Evolutionary conservation across 2,797 vertebrate genomes (phyloP).

Genomic region (Phaenicophaeus curvirostris): DNA sequence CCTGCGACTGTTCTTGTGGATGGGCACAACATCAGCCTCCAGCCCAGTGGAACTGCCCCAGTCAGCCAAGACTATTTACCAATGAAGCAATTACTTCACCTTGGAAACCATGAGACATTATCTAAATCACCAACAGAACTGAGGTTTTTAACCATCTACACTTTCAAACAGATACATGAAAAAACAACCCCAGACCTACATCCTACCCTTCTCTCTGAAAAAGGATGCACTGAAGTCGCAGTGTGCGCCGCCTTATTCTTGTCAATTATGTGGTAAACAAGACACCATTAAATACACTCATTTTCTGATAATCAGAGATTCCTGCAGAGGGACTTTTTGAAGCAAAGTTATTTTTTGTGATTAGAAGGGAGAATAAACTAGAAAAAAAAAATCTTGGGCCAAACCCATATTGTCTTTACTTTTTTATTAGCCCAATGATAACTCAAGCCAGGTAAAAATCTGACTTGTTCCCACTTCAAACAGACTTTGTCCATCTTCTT

Average conservation of each 20-base stretch:
- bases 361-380: not conserved
- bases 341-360: not conserved
- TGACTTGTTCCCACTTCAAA: not conserved
- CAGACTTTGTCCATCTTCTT: not conserved
- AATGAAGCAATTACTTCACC: conserved; percentile 53
- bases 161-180: not conserved
- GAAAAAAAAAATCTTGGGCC: not conserved
- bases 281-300: conserved; percentile 31
- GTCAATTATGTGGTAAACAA: not conserved
- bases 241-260: not conserved
- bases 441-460: not conserved
- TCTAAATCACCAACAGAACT: conserved; percentile 46
- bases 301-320: conserved; percentile 46
- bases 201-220: not conserved
- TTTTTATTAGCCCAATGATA: not conserved
- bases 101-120: conserved; percentile 57
- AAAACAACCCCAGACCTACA: not conserved
- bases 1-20: too few species aligned
- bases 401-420: not conserved
- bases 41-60: too few species aligned
- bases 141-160: conserved; percentile 5
- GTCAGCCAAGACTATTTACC: too few species aligned
- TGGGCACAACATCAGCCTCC: too few species aligned
- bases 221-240: not conserved
- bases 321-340: not conserved